Percentiles rank a stretch among this genome's conserved stretches.
Evolutionary conservation across 2,113 vertebrate genomes (phyloP).

Genomic region (Gambusia affinis): DNA sequence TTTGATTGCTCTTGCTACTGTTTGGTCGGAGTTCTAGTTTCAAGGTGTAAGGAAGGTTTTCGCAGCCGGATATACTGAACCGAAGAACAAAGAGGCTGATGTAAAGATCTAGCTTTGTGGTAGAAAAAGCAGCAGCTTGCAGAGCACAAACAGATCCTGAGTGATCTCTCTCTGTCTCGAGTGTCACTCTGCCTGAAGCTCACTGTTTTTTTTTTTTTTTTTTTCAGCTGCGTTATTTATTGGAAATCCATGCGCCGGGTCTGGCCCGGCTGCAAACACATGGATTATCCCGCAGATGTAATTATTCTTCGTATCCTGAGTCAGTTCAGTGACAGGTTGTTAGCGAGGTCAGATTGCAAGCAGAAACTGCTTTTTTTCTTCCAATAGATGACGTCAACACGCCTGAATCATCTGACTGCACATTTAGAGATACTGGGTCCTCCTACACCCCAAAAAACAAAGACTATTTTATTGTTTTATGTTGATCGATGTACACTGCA

Average conservation of each 20-base stretch:
- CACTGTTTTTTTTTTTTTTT: background rate
- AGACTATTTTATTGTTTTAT: background rate
- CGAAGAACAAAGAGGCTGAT: background rate
- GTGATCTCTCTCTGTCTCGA: background rate
- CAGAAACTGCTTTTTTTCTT: slow-evolving; percentile 9
- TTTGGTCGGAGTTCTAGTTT: background rate
- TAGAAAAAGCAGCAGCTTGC: background rate
- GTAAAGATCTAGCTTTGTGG: background rate
- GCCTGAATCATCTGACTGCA: background rate
- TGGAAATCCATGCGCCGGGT: slow-evolving; percentile 40
- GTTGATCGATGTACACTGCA: too few species aligned
- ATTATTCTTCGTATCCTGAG: slow-evolving; percentile 27
- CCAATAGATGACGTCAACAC: slow-evolving; percentile 1
- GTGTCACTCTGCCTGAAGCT: slow-evolving; percentile 10
- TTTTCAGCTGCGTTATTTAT: slow-evolving; percentile 40
- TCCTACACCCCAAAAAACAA: background rate
- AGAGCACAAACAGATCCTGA: background rate
- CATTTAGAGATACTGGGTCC: background rate
- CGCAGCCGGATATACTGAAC: background rate
- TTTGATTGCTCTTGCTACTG: background rate
- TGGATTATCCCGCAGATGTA: slow-evolving; percentile 28
- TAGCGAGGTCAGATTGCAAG: slow-evolving; percentile 14
- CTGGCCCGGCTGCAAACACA: slow-evolving; percentile 9
- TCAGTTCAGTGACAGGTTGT: slow-evolving; percentile 23
- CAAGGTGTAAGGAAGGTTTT: background rate